Evolutionary conservation across 2,888 invertebrate genomes (phyloP), one percentile per base, ranked within the genome.

Genomic region (Brachyptera putata): DNA sequence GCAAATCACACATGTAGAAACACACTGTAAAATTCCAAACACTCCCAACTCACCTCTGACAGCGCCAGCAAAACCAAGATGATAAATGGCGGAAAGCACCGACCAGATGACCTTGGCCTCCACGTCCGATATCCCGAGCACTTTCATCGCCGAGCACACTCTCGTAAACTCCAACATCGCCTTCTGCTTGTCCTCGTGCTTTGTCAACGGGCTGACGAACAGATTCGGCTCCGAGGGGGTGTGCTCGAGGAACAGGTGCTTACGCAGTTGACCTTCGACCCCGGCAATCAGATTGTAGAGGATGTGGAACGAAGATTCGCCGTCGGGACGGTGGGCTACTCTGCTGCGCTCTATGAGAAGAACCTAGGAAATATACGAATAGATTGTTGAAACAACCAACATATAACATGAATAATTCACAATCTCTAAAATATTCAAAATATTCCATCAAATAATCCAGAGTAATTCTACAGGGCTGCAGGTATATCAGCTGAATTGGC

Each of bases 31-130:
- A n/a, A n/a, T n/a, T n/a, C n/a, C n/a, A n/a, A n/a, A n/a, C n/a
- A n/a, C n/a, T n/a, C n/a, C n/a, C n/a, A n/a, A n/a, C n/a, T n/a
- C 68, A 85, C 88, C 84, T 80, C 87, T 88, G 0, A 84, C 82
- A 56, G 87, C 89, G 0, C 91, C 90, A 25, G 91, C 95, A 72
- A 89, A 86, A 13, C 95, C 94, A 64, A 98, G 76, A 76, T 98
- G 97, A 72, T 93, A 92, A 61, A 97, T 88, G n/a, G 95, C 91
- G 0, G 95, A 94, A 68, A 97, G 77, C 41, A 95, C 87, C 68
- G 85, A 82, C 87, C 92, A 94, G 56, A 97, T 81, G 0, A 88
- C 86, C 71, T 88, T 86, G 68, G 88, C 86, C 65, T 96, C 95
- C 16, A 81, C 79, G 43, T 88, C 86, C 1, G 85, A 84, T 24